Conservation (phyloP, 2,888 invertebrate species). For the Catocala fraxini region DNA sequence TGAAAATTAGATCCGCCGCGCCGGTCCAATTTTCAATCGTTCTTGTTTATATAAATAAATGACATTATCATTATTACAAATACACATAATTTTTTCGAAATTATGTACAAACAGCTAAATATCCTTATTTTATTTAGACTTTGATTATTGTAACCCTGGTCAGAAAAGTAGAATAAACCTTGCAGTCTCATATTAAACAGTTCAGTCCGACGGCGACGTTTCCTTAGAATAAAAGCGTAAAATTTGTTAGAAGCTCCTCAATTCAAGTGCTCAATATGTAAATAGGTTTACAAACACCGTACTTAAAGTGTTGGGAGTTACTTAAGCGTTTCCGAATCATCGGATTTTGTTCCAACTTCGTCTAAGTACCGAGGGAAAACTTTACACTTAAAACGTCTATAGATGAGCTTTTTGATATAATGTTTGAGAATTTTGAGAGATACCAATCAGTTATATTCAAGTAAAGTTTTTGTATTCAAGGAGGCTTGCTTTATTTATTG, state of each 20-base stretch:
- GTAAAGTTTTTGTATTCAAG: constrained; percentile 9
- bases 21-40: no score
- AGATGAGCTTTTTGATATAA: constrained; percentile 33
- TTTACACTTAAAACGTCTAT: constrained; percentile 46
- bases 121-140: no score
- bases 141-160: no score
- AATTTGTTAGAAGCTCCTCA: constrained; percentile 10
- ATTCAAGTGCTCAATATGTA: constrained; percentile 46
- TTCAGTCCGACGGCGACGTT: no score
- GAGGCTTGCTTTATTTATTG: not conserved
- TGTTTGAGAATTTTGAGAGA: constrained; percentile 26
- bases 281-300: constrained; percentile 53
- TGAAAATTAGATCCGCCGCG: no score
- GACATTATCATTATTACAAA: no score
- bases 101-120: no score
- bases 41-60: no score
- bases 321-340: constrained; percentile 50
- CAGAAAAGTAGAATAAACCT: no score
- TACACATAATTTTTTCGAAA: no score
- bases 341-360: constrained; percentile 48
- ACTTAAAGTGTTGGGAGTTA: constrained; percentile 50
- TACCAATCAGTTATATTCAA: constrained; percentile 12
- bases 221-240: constrained; percentile 2
- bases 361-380: constrained; percentile 37
- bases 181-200: no score